A percentile compares a stretch with the other conserved stretches of the same genome.
phyloP scores from a whole-genome alignment of 2,113 vertebrate species.

The Hemicordylus capensis region DNA sequence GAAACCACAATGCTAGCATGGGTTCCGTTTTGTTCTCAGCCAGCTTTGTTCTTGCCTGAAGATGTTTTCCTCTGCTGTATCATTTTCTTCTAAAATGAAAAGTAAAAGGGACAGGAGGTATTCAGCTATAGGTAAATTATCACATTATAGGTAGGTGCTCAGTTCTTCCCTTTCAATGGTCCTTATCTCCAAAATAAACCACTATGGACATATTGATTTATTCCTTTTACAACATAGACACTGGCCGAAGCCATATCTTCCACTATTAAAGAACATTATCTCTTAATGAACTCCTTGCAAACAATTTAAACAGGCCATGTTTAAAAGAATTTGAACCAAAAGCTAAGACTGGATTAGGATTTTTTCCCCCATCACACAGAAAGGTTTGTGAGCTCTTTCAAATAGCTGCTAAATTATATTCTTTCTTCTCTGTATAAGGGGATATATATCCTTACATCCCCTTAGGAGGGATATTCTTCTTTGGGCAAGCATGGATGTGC shows the following conservation, averaged over 20 bases:
- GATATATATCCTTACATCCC: no score
- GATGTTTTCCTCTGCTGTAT: slow-evolving; percentile 46
- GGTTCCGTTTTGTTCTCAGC: slow-evolving; percentile 18
- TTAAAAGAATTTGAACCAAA: background rate
- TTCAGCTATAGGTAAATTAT: slow-evolving; percentile 21
- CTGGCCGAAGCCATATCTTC: background rate
- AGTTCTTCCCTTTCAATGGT: slow-evolving; percentile 29
- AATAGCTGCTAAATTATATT: background rate
- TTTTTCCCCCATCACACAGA: background rate
- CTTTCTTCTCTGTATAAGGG: background rate
- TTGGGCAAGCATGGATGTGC: background rate
- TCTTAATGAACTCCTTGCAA: background rate
- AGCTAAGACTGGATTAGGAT: background rate
- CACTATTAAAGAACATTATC: background rate
- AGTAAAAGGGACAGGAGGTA: slow-evolving; percentile 11
- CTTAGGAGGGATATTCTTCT: background rate
- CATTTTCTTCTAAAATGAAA: slow-evolving; percentile 27
- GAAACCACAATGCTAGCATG: background rate
- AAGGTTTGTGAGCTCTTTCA: background rate
- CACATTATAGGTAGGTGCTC: background rate
- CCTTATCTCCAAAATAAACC: background rate
- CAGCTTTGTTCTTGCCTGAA: slow-evolving; percentile 45
- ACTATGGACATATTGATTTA: background rate
- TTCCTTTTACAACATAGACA: background rate
- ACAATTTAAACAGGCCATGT: background rate